phyloP scores from a whole-genome alignment of 2,888 invertebrate species.

The Aricia artaxerxes region DNA sequence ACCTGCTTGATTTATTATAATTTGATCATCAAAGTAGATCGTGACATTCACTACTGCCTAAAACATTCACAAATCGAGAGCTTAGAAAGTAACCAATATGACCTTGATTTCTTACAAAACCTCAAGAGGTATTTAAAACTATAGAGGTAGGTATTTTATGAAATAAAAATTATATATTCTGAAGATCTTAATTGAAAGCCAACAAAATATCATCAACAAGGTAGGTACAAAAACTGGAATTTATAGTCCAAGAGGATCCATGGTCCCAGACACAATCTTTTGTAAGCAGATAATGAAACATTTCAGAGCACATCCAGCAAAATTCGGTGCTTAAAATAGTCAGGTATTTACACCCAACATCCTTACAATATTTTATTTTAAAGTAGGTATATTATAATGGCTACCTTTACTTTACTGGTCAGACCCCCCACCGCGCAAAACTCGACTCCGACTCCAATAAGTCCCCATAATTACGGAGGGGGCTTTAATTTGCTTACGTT shows the following conservation, averaged over 20 bases:
- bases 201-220: background rate
- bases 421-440: constrained; percentile 7
- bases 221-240: background rate
- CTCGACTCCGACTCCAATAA: background rate
- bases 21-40: background rate
- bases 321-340: no score
- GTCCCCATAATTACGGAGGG: constrained; percentile 8
- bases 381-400: background rate
- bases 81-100: constrained; percentile 18
- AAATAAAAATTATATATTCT: background rate
- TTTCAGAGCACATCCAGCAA: no score
- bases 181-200: background rate
- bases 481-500: background rate
- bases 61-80: constrained; percentile 13
- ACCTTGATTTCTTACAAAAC: constrained; percentile 18
- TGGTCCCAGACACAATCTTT: background rate
- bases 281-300: no score
- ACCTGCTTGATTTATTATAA: background rate
- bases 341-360: background rate
- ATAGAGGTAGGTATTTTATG: background rate
- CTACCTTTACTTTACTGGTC: background rate
- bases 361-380: background rate
- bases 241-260: background rate
- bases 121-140: background rate
- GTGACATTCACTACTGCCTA: background rate